These are phyloP conservation scores for Lasius fuliginosus DNA, from an alignment of 2,888 invertebrate species.

Conservation along the genomic window DNA sequence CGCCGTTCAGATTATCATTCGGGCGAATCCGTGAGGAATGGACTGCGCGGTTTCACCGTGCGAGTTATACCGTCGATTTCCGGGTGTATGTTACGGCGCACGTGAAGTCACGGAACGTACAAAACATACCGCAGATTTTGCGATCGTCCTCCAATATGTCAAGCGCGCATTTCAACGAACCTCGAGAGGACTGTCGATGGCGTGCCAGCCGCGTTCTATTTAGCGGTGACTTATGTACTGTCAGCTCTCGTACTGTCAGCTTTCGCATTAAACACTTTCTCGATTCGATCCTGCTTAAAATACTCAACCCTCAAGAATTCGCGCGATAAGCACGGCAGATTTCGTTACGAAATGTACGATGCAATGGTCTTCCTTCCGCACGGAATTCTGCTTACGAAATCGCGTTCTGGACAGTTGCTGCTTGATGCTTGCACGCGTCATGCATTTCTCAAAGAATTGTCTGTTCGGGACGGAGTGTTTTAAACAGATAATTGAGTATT, in stretches of 20 bases:
- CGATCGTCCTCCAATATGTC: conserved; percentile 49
- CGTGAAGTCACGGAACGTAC: conserved; percentile 39
- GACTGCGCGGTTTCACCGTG: conserved; percentile 33
- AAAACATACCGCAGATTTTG: conserved; percentile 42
- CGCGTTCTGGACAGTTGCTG: conserved; percentile 35
- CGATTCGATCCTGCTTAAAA: conserved; percentile 66
- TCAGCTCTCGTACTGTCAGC: conserved; percentile 49
- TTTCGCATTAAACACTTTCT: conserved; percentile 58
- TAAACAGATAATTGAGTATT: conserved; percentile 41
- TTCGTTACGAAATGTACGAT: conserved; percentile 39
- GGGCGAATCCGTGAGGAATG: conserved; percentile 53
- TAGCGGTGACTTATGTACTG: conserved; percentile 53
- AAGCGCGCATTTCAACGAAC: conserved; percentile 18
- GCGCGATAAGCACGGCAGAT: conserved; percentile 38
- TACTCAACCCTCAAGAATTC: conserved; percentile 61
- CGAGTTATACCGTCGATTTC: conserved; percentile 53
- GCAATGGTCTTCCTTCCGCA: conserved; percentile 54
- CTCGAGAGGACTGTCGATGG: conserved; percentile 38
- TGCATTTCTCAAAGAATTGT: conserved; percentile 18
- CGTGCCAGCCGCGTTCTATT: conserved; percentile 41
- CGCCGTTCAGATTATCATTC: conserved; percentile 35
- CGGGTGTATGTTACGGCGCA: conserved; percentile 55
- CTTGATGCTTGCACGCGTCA: conserved; percentile 25
- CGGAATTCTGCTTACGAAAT: conserved; percentile 35
- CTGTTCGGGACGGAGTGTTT: not conserved